These are phyloP conservation scores for Neoascia interrupta DNA, from an alignment of 2,888 invertebrate genomes.

Conservation along the genomic window DNA sequence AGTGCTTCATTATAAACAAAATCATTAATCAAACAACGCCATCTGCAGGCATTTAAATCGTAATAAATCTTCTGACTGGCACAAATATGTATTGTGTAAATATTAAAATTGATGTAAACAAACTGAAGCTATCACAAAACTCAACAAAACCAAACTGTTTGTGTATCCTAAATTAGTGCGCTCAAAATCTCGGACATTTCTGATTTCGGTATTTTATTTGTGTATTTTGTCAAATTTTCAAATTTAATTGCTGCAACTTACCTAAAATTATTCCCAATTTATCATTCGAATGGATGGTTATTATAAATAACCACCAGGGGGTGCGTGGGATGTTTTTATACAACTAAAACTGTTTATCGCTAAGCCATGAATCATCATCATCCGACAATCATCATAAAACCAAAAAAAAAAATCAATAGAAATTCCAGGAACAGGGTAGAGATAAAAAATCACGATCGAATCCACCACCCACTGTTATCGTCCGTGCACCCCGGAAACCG, in stretches of 20 bases:
- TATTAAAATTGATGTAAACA: conserved; percentile 21
- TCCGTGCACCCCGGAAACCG: background rate
- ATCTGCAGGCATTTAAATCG: conserved; percentile 14
- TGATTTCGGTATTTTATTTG: no score
- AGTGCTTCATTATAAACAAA: no score
- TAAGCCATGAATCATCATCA: conserved; percentile 23
- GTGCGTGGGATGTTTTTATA: conserved; percentile 13
- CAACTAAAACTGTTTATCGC: conserved; percentile 17
- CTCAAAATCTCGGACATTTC: no score
- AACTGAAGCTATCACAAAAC: no score
- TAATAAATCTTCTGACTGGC: conserved; percentile 6
- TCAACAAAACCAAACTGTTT: no score
- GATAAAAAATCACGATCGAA: conserved; percentile 18
- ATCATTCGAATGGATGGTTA: conserved; percentile 1
- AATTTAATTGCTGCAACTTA: conserved; percentile 28
- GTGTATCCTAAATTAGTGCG: no score
- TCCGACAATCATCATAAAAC: background rate
- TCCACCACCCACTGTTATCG: conserved; percentile 45
- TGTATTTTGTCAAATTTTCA: background rate
- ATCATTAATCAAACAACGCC: no score
- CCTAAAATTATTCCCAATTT: conserved; percentile 24
- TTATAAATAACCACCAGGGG: background rate
- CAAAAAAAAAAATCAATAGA: conserved; percentile 17
- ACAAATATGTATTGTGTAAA: conserved; percentile 8
- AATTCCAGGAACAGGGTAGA: conserved; percentile 23